Evolutionary conservation across 1,140 invertebrate species (phyloP), one percentile per base, ranked within the genome.

Genomic region (Hydropsyche tenuis): DNA sequence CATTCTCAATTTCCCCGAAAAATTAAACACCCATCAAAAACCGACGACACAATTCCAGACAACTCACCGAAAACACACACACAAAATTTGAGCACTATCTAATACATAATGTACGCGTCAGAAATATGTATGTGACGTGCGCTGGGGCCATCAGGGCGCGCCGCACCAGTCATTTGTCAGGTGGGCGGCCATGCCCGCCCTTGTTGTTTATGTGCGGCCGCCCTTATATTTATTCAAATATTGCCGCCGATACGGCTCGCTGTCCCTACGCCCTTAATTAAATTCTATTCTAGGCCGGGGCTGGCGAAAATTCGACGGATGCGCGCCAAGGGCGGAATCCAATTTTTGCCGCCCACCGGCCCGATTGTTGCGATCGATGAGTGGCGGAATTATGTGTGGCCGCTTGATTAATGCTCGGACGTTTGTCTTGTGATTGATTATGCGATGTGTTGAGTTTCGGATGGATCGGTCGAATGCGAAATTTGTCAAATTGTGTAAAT

Each of bases 201-300:
- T 5, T 11, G 27, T 65, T 48, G 42, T 68, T 68, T 68, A 68
- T 48, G 65, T 68, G 65, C 43, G 65, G 65, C 23, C 23, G 65
- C 37, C 42, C 65, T 68, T 68, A 68, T 68, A 68, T 68, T 68
- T 68, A 68, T 68, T 68, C 42, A 68, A 68, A 68, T 68, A 68
- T 48, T 22, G 65, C 65, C 20, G 65, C 22, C 65, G 65, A 68
- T 68, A 45, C 63, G 37, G 30, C 30, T n/a, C 45, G 48, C 30
- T 45, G 42, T 48, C 37, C 45, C 45, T 16, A 16, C 23, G 18
- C 43, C 42, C 43, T 68, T 68, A 68, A 68, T 68, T 68, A 68
- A 68, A 43, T 68, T 68, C 42, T 68, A 68, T 68, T 60, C 56
- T 20, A 12, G 56, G 56, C 56, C 22, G 7, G 48, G 48, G 48